Base-by-base conservation (phyloP, 2,113 vertebrate genomes). In the Burhinus bistriatus region DNA sequence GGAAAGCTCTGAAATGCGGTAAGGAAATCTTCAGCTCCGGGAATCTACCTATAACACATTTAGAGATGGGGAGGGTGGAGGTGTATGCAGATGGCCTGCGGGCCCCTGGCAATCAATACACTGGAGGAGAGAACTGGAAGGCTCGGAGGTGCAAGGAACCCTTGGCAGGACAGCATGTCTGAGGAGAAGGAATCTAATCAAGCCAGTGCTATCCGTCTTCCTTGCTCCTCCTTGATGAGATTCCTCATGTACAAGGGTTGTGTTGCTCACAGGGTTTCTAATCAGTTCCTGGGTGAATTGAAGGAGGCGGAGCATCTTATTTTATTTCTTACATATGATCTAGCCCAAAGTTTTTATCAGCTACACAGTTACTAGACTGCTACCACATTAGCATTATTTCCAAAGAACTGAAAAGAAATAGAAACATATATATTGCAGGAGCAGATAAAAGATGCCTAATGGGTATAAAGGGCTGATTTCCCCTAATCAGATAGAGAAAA, bases 361-460 rank as follows among this genome's bases (percentile, higher is more conserved):
- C 30, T 75, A 10, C n/a, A 38, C 19, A 36, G 58, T 68, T 87
- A 69, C 44, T 83, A 65, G 42, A 12, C 61, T 91, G 44, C n/a
- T 44, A 20, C 52, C 79, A 36, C 52, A 69, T 40, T 8, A 25
- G 16, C 47, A 52, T 13, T 27, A 62, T 85, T 85, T 85, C 40
- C 25, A 54, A 84, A 94, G n/a, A 90, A 69, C 36, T 77, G 45
- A 83, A 86, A 88, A 71, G 32, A 89, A 87, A 76, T 52, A 83
- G 64, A 91, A 84, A 32, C 9, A n/a, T 36, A 57, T 25, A 36
- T 66, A 32, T 64, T 88, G 42, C 62, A 90, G 84, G 40, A 91
- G 30, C 12, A 76, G 71, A 76, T 83, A 90, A 88, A 91, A 90
- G 58, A 72, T 55, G 30, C 47, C 34, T 73, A 64, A 87, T 78